A percentile compares a stretch with the other conserved stretches of the same genome.
Conservation (phyloP, 2,888 invertebrate genomes). For the Lycaena phlaeas region DNA sequence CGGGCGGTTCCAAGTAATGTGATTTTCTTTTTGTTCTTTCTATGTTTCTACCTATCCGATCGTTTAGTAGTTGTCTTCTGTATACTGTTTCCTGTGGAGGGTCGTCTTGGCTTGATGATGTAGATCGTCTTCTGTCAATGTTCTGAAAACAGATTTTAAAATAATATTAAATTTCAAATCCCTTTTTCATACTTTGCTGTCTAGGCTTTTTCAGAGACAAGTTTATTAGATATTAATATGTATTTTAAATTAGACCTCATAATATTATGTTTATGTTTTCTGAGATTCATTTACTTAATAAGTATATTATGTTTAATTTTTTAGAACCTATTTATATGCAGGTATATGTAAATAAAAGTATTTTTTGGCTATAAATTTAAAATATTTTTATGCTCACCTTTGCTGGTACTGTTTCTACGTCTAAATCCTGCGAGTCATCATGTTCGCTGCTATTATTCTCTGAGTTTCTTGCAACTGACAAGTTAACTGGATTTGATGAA, state of each 20-base stretch:
- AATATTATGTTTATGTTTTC: no score
- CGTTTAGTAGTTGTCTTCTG: conserved; percentile 74
- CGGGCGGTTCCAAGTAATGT: conserved; percentile 78
- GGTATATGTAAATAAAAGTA: no score
- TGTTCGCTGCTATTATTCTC: conserved; percentile 74
- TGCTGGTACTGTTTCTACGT: conserved; percentile 67
- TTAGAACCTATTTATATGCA: no score
- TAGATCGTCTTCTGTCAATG: conserved; percentile 62
- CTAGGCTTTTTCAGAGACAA: no score
- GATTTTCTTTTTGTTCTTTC: conserved; percentile 76
- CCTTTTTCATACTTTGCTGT: no score
- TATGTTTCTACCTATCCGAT: conserved; percentile 74
- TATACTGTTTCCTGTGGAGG: conserved; percentile 69
- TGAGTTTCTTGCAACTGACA: conserved; percentile 75
- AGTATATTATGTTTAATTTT: no score
- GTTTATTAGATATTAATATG: no score
- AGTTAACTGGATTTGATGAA: conserved; percentile 87
- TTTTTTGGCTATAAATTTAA: no score
- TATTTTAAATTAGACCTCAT: no score
- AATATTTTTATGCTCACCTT: conserved; percentile 61
- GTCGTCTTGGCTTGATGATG: conserved; percentile 67
- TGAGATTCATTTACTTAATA: no score
- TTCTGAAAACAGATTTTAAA: conserved; percentile 37
- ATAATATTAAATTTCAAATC: background rate
- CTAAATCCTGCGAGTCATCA: conserved; percentile 67